Evolutionary conservation across 2,113 vertebrate species (phyloP).

Genomic region (Zingel zingel): DNA sequence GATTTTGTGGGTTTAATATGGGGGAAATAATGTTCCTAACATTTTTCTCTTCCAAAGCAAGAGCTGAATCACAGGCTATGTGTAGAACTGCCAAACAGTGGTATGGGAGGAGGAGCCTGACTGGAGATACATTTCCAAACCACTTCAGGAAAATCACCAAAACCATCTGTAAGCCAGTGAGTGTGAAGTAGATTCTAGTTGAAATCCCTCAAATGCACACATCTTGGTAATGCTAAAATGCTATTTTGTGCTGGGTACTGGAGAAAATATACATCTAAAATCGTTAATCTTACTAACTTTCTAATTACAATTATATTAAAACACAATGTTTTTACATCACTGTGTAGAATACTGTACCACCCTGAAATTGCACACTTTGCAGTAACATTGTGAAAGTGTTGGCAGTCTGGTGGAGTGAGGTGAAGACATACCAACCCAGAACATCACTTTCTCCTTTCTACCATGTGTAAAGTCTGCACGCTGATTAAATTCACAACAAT

Average conservation of each 20-base stretch:
- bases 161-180: background rate
- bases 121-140: slow-evolving; percentile 20
- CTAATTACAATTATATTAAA: background rate
- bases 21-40: background rate
- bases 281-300: background rate
- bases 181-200: background rate
- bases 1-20: background rate
- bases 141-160: slow-evolving; percentile 38
- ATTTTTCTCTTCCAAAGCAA: background rate
- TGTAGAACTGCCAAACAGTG: background rate
- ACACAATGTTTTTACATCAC: background rate
- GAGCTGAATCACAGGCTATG: slow-evolving; percentile 2
- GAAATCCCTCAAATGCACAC: background rate
- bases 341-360: background rate
- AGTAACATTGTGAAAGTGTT: background rate
- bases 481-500: background rate
- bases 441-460: background rate
- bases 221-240: no score
- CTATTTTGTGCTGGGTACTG: background rate
- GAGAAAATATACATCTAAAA: background rate
- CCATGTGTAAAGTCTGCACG: background rate
- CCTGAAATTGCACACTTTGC: background rate
- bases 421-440: background rate
- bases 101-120: slow-evolving; percentile 18
- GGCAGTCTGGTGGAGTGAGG: background rate